Base-by-base conservation (phyloP, 2,888 invertebrate species). In the Horisme vitalbata region DNA sequence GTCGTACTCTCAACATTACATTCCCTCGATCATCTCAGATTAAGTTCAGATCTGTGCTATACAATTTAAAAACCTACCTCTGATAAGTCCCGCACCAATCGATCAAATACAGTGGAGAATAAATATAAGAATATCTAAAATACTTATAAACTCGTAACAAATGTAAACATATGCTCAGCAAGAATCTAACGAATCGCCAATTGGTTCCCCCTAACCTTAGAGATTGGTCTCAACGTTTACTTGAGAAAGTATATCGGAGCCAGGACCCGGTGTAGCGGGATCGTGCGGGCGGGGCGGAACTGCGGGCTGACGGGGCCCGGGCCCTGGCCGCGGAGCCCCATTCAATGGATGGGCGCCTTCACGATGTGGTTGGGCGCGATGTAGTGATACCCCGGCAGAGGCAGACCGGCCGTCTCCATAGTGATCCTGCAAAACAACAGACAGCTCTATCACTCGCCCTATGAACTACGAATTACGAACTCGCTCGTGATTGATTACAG, bases 341-440 rank as follows among this genome's bases (percentile, higher is more conserved):
- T 83, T 91, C 95, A 96, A 92, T 96, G 96, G 82, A 96, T 96
- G 76, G 96, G 95, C 65, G 96, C 95, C 91, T 96, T 96, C 75
- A 96, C 96, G 84, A 96, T 96, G 91, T 96, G 95, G 90, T 96
- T 96, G 63, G 96, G 96, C 65, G 96, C 94, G 89, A 97, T 95
- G 92, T 96, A 96, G 88, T 96, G 96, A 91, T 96, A 96, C 65
- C 96, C 95, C 55, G 95, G 95, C 91, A 96, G 94, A 72, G 96
- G 96, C 90, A 97, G 92, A 56, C 96, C 96, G 66, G 97, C 96
- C 45, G 97, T 97, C 92, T 97, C 97, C 96, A 97, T 96, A 52
- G 96, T 95, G 95, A 97, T 96, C 93, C 97, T 97, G 93, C 53
- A 93, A 93, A 83, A 65, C 35, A 15, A 47, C 41, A 9, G 20